Evolutionary conservation across 2,797 vertebrate species (phyloP).

Genomic region (Anas bernieri): DNA sequence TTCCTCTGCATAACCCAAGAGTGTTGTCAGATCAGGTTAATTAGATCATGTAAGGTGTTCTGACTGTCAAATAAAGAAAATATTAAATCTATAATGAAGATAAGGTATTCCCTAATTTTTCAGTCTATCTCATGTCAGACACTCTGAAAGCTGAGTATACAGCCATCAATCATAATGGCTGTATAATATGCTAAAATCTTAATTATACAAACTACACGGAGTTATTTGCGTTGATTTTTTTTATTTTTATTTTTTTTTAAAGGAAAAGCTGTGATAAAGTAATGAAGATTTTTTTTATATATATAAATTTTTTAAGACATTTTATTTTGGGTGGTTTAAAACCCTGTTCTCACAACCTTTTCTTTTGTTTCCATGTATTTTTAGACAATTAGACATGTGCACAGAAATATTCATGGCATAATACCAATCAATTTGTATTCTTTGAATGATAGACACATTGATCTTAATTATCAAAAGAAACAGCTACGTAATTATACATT

Average conservation of each 20-base stretch:
- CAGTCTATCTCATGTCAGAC: background rate
- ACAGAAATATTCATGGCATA: background rate
- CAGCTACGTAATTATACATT: background rate
- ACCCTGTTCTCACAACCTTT: background rate
- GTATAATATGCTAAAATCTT: background rate
- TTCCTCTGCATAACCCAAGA: background rate
- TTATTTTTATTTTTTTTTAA: background rate
- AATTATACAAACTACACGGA: background rate
- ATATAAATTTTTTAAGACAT: background rate
- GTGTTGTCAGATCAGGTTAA: background rate
- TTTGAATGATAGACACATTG: background rate
- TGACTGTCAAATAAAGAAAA: background rate
- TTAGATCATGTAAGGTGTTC: background rate
- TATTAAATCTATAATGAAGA: background rate
- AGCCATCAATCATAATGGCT: background rate
- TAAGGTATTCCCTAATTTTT: background rate
- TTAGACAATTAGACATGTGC: background rate
- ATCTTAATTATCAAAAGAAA: background rate
- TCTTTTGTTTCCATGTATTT: background rate
- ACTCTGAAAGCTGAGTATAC: background rate
- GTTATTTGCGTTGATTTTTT: background rate
- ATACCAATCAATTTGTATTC: background rate
- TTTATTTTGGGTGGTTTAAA: background rate
- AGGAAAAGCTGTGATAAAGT: background rate
- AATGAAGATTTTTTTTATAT: background rate